Evolutionary conservation across 1,140 invertebrate genomes (phyloP), one percentile per base, ranked within the genome.

Genomic region (Sweltsa coloradensis): DNA sequence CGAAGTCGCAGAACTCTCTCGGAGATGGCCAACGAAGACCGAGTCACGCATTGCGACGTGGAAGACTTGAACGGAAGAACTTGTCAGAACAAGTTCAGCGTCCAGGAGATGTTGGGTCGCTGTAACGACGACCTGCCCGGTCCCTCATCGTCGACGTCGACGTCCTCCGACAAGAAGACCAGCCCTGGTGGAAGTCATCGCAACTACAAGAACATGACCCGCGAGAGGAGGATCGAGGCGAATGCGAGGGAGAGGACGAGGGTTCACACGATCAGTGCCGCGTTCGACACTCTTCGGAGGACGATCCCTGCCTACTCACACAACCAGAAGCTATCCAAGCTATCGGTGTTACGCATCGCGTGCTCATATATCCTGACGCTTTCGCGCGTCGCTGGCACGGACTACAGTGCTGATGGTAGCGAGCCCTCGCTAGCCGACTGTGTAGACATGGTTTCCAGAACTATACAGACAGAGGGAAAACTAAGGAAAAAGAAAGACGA

Each of bases 151-250:
- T 16, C 40, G 11, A 9, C 47, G 21, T 29, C 43, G 14, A n/a
- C 34, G 4, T 52, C 49, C 34, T 40, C 49, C 11, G 41, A 29
- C 14, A 34, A 18, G 16, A 45, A 22, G 34, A 43, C 7, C 24
- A 31, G 31, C 16, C 14, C 6, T 11, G 5, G 16, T 21, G 25
- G 2, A 9, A 22, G 76, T 41, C 84, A 89, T 55, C 78, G 89
- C 50, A 93, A 93, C 61, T 93, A 94, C 63, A 94, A 95, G 60
- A 94, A 92, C 59, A 93, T 94, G 89, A 94, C 89, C 0, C 68
- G 88, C 21, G 89, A 93, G 58, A 71, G 90, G 50, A 68, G 90
- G 24, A 91, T 94, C 56, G 90, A 96, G 64, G 91, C 91, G 1
- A 96, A 96, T 57, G 91, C 90, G 0, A 71, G 91, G 1, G 91